Conservation (phyloP, 2,888 invertebrate genomes). For the Chymomyza amoena region DNA sequence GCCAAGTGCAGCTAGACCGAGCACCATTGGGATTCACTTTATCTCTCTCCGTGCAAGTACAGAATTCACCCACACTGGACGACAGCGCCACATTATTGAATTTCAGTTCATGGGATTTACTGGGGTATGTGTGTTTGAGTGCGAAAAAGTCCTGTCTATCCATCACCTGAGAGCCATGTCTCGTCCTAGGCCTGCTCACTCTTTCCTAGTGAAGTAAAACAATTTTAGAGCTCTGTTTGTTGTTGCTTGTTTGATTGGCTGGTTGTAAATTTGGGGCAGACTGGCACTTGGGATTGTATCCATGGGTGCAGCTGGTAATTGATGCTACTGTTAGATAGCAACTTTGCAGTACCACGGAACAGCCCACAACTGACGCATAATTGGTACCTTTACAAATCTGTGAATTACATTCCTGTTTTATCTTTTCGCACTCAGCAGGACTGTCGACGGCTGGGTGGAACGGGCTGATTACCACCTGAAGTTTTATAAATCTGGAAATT, state of each 20-base stretch:
- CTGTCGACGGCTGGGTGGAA: too few relatives aligned
- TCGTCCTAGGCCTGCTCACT: neutral
- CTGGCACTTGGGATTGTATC: neutral
- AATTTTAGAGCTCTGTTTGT: slow-evolving; percentile 31
- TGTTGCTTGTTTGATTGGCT: slow-evolving; percentile 17
- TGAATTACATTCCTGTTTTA: too few relatives aligned
- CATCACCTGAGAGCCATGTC: slow-evolving; percentile 32
- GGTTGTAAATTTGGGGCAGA: neutral
- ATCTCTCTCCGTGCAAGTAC: neutral
- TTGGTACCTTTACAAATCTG: too few relatives aligned
- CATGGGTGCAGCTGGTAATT: neutral
- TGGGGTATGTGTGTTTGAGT: too few relatives aligned
- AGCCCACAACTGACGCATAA: neutral
- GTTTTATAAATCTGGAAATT: too few relatives aligned
- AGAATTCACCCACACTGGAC: slow-evolving; percentile 27
- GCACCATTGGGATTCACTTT: neutral
- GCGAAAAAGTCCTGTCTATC: neutral
- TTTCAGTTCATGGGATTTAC: slow-evolving; percentile 21
- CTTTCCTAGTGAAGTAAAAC: slow-evolving; percentile 21
- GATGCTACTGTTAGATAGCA: neutral
- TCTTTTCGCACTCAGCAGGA: too few relatives aligned
- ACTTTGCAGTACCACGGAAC: neutral
- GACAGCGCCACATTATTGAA: slow-evolving; percentile 42
- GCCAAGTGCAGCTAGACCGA: slow-evolving; percentile 22
- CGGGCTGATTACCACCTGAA: too few relatives aligned